Percentiles rank a stretch among this genome's conserved stretches.
phyloP scores from a whole-genome alignment of 2,113 vertebrate genomes.

The Elachura formosa region DNA sequence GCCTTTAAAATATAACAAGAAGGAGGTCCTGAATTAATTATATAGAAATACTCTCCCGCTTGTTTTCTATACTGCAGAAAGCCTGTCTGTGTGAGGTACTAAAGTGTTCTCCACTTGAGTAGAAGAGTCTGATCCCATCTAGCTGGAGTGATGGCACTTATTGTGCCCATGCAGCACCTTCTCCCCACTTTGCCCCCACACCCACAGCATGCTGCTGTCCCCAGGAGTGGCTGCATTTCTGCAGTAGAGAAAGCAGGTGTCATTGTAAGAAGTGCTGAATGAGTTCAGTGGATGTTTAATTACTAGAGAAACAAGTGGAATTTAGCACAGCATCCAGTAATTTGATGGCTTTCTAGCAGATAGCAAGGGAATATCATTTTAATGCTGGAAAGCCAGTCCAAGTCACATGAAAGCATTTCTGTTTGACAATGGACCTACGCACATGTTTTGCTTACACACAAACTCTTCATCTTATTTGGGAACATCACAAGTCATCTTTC shows the following conservation, averaged over 20 bases:
- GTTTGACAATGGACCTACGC: neutral
- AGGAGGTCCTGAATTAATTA: neutral
- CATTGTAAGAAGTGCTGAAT: neutral
- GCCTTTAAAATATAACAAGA: neutral
- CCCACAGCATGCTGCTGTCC: accelerated
- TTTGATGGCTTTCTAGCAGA: neutral
- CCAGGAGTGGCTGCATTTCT: neutral
- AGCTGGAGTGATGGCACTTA: neutral
- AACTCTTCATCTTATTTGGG: neutral
- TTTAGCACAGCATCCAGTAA: neutral
- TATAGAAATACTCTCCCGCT: neutral
- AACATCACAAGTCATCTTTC: neutral
- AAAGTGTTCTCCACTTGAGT: neutral
- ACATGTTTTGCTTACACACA: neutral
- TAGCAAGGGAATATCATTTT: accelerated
- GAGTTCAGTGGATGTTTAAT: neutral
- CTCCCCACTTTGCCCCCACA: accelerated
- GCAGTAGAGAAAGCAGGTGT: neutral
- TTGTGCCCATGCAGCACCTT: accelerated
- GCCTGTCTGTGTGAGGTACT: neutral
- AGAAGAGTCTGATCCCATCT: neutral
- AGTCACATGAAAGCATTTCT: neutral
- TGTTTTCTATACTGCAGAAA: neutral
- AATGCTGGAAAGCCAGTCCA: neutral
- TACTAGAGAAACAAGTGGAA: neutral